Evolutionary conservation across 2,113 vertebrate species (phyloP).

Genomic region (Hippocampus comes): DNA sequence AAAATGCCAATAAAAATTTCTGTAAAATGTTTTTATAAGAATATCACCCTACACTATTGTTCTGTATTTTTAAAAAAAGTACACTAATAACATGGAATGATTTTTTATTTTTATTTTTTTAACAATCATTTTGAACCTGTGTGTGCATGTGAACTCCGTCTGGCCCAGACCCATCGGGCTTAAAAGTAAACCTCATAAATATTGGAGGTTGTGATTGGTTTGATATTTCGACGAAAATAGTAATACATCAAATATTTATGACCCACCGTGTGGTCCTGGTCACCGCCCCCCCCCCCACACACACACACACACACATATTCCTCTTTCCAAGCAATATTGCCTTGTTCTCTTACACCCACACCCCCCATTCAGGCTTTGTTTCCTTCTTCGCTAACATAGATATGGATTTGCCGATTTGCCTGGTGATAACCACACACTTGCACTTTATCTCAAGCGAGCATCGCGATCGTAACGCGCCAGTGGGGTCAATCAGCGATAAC

Average conservation of each 20-base stretch:
- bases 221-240: constrained; percentile 73
- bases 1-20: no score
- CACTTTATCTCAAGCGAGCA: not conserved
- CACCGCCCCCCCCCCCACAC: not conserved
- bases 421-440: not conserved
- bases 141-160: constrained; percentile 18
- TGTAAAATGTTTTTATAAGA: no score
- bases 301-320: constrained; percentile 3
- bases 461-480: not conserved
- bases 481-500: not conserved
- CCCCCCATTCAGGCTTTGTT: not conserved
- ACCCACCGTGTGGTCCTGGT: constrained; percentile 36
- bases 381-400: not conserved
- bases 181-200: constrained; percentile 70
- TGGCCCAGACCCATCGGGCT: constrained; percentile 42
- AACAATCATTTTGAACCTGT: no score
- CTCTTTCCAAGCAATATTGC: constrained; percentile 21
- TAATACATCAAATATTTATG: constrained; percentile 72
- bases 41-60: no score
- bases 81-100: no score
- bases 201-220: constrained; percentile 68
- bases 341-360: not conserved
- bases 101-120: no score
- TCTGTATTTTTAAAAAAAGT: no score
- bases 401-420: constrained; percentile 1